Conservation (phyloP, 2,888 invertebrate species). For the Pterostichus madidus region DNA sequence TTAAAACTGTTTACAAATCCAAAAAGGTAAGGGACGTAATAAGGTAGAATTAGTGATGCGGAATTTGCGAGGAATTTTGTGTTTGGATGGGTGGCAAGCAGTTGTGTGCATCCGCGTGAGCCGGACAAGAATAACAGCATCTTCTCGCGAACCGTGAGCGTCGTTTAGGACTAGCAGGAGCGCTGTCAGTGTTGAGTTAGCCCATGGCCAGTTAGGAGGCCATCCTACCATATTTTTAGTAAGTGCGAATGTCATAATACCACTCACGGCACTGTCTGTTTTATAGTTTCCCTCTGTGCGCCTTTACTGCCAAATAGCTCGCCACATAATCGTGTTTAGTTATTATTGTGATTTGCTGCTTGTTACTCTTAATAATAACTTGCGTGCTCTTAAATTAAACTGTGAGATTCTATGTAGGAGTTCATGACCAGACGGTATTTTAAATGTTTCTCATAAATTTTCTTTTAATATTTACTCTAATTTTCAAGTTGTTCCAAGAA, state of each 20-base stretch:
- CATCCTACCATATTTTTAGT: conserved; percentile 66
- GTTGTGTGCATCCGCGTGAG: conserved; percentile 13
- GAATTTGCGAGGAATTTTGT: conserved; percentile 30
- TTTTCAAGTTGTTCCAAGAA: conserved; percentile 1
- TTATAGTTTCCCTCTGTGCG: conserved; percentile 47
- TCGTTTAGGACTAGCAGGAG: conserved; percentile 22
- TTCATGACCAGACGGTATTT: conserved; percentile 31
- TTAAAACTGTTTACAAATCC: conserved; percentile 2
- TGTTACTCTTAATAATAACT: conserved; percentile 27
- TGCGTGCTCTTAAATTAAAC: conserved; percentile 52
- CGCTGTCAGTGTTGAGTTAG: conserved; percentile 63
- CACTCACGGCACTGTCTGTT: conserved; percentile 25
- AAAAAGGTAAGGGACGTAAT: conserved; percentile 8
- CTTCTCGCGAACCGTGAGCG: conserved; percentile 42
- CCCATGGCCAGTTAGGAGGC: conserved; percentile 65
- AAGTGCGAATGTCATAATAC: conserved; percentile 63
- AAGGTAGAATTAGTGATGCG: conserved; percentile 16
- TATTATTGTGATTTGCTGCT: conserved; percentile 43
- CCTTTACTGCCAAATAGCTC: conserved; percentile 54
- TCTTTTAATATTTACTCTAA: neutral
- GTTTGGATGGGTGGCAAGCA: conserved; percentile 18
- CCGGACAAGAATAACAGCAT: conserved; percentile 57
- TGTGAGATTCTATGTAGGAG: conserved; percentile 32
- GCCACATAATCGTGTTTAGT: conserved; percentile 38
- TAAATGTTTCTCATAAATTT: conserved; percentile 6